Evolutionary conservation across 2,797 vertebrate species (phyloP).

Genomic region (Natrix natrix): DNA sequence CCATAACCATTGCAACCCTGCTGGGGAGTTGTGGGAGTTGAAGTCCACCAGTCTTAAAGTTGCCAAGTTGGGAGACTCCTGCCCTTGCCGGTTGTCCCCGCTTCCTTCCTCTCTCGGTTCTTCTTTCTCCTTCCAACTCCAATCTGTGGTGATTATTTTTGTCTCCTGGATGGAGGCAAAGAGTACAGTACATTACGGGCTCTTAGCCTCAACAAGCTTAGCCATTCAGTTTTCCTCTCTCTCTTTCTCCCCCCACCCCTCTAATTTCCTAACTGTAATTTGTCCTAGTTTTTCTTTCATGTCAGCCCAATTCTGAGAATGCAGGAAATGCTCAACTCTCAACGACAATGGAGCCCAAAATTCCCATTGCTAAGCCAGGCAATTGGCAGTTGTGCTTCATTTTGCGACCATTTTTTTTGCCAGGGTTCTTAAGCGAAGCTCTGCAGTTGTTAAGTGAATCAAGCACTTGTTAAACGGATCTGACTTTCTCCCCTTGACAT

Average conservation of each 20-base stretch:
- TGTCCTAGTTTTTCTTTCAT: background rate
- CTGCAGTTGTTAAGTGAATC: background rate
- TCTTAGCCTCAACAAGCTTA: background rate
- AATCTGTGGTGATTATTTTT: background rate
- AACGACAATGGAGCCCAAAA: too few relatives aligned
- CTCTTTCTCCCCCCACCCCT: background rate
- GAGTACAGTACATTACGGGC: background rate
- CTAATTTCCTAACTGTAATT: background rate
- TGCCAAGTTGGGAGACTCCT: too few relatives aligned
- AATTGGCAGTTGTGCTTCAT: background rate
- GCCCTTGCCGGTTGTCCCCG: too few relatives aligned
- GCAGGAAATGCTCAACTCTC: too few relatives aligned
- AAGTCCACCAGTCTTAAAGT: too few relatives aligned
- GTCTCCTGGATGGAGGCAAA: background rate
- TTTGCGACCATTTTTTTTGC: background rate
- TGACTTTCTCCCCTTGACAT: rapidly evolving
- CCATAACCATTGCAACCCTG: too few relatives aligned
- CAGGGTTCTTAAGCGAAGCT: background rate
- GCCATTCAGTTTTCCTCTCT: background rate
- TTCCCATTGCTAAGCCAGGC: too few relatives aligned
- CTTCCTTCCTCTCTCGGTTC: background rate
- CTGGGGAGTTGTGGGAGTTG: too few relatives aligned
- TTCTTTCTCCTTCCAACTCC: background rate
- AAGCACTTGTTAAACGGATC: background rate
- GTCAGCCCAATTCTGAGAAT: background rate